Conservation (phyloP, 92 coral and sea anemone genomes). For the Actinernus sp. region DNA sequence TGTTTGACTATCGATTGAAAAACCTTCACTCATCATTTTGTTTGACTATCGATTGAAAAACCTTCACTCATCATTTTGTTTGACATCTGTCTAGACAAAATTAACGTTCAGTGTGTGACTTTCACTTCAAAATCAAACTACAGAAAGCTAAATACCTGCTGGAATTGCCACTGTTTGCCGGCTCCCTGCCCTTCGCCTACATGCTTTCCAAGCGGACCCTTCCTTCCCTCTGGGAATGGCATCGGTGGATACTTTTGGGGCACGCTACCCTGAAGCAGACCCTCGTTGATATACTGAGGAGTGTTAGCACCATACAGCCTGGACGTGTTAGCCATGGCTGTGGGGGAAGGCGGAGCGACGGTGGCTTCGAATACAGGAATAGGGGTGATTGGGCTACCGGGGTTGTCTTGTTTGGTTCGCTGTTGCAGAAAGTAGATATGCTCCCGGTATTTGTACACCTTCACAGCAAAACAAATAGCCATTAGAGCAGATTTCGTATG, state of each 20-base stretch:
- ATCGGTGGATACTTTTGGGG: slow-evolving; percentile 67
- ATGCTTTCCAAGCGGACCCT: slow-evolving; percentile 44
- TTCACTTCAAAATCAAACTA: no score
- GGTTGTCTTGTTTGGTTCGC: slow-evolving; percentile 77
- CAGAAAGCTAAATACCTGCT: no score
- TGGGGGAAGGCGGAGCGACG: slow-evolving; percentile 40
- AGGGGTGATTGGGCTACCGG: slow-evolving; percentile 54
- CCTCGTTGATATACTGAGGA: slow-evolving; percentile 94
- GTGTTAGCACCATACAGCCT: slow-evolving; percentile 93
- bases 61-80: no score
- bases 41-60: no score
- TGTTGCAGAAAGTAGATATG: slow-evolving; percentile 96
- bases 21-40: no score
- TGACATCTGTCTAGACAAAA: no score
- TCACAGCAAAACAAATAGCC: neutral
- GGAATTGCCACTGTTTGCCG: slow-evolving; percentile 2
- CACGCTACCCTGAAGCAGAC: slow-evolving; percentile 70
- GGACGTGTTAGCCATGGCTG: slow-evolving; percentile 62
- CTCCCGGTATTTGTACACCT: slow-evolving; percentile 99
- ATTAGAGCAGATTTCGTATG: no score
- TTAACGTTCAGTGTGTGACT: no score
- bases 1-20: no score
- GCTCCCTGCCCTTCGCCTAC: slow-evolving; percentile 5
- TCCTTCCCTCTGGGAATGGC: slow-evolving; percentile 59
- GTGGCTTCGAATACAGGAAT: slow-evolving; percentile 70